Percentiles rank a stretch among this genome's conserved stretches.
These are phyloP conservation scores for Pseudanteris insignis DNA, from an alignment of 2,888 invertebrate genomes.

Conservation along the genomic window DNA sequence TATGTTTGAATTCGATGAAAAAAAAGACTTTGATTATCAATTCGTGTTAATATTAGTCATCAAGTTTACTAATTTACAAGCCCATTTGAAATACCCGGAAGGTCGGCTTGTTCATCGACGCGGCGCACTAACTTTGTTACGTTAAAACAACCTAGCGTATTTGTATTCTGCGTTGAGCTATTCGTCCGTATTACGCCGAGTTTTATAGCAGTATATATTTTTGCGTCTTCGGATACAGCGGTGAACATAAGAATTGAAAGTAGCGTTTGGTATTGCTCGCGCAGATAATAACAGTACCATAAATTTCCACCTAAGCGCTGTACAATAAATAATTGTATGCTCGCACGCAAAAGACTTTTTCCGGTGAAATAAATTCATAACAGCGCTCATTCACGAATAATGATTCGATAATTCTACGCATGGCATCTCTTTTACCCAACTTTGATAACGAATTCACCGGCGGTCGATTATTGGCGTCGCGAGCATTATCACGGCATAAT, in stretches of 20 bases:
- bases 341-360: too few species aligned
- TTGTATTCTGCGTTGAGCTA: slow-evolving; percentile 34
- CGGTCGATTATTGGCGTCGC: too few species aligned
- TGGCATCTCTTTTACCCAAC: too few species aligned
- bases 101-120: slow-evolving; percentile 16
- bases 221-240: slow-evolving; percentile 37
- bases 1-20: too few species aligned
- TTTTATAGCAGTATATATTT: slow-evolving; percentile 41
- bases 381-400: too few species aligned
- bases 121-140: slow-evolving; percentile 19
- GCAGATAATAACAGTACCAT: slow-evolving; percentile 43
- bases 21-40: too few species aligned
- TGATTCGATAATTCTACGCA: too few species aligned
- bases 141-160: slow-evolving; percentile 30
- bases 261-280: slow-evolving; percentile 41
- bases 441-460: too few species aligned
- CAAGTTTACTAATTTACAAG: too few species aligned
- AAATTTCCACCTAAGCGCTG: slow-evolving; percentile 41
- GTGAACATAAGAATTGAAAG: slow-evolving; percentile 42
- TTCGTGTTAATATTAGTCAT: too few species aligned
- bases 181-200: slow-evolving; percentile 36
- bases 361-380: too few species aligned
- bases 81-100: neutral
- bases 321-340: slow-evolving; percentile 43
- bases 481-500: too few species aligned